Conservation (phyloP, 2,888 invertebrate species). For the Cryptophagus acutangulus region DNA sequence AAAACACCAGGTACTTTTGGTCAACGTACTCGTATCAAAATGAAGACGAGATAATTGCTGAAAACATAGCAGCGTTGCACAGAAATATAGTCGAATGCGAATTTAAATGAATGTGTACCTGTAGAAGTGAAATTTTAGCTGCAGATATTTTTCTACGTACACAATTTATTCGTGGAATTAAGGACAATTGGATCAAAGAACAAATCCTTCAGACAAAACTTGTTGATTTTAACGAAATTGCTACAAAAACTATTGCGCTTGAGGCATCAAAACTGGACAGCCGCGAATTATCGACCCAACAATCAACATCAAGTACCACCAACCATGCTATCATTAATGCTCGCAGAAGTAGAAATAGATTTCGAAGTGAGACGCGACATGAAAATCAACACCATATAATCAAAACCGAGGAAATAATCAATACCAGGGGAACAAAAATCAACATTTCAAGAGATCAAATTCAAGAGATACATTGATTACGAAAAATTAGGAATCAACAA, state of each 20-base stretch:
- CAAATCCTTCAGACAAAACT: neutral
- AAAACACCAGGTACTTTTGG: slow-evolving; percentile 2
- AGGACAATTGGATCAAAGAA: slow-evolving; percentile 8
- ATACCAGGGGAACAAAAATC: too few species aligned
- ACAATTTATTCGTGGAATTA: slow-evolving; percentile 11
- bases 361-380: neutral
- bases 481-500: neutral
- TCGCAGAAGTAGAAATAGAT: slow-evolving; percentile 5
- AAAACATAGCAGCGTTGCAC: neutral
- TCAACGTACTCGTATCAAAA: neutral
- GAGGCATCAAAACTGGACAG: slow-evolving; percentile 2
- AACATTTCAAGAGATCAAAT: too few species aligned
- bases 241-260: slow-evolving; percentile 4
- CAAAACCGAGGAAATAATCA: too few species aligned
- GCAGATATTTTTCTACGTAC: slow-evolving; percentile 8
- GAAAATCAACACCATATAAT: too few species aligned
- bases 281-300: slow-evolving; percentile 2
- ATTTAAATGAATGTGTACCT: neutral
- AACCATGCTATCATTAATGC: neutral
- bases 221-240: slow-evolving; percentile 8
- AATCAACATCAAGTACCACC: neutral
- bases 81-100: neutral
- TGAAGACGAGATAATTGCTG: neutral
- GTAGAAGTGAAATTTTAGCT: slow-evolving; percentile 1
- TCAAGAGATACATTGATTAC: neutral